Conservation (phyloP, 2,113 vertebrate genomes). For the Pithys albifrons region DNA sequence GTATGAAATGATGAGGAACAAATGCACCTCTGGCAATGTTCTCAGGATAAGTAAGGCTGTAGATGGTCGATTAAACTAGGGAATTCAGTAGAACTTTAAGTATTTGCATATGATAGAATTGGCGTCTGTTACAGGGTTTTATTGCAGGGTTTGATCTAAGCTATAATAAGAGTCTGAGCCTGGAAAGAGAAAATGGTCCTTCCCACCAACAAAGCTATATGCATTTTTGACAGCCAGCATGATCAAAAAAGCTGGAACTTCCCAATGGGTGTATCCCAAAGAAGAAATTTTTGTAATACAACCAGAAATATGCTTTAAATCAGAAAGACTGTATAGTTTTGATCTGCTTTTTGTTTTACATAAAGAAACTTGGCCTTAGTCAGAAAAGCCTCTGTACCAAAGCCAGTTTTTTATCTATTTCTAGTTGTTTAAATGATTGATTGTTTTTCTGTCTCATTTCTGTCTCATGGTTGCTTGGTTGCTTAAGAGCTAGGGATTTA, state of each 20-base stretch:
- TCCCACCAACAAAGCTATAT: constrained; percentile 1
- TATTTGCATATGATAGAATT: constrained; percentile 10
- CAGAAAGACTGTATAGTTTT: background rate
- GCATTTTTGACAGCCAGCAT: constrained; percentile 6
- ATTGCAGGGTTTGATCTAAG: constrained; percentile 35
- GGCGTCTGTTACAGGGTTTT: background rate
- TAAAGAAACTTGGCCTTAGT: background rate
- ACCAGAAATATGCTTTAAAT: constrained; percentile 22
- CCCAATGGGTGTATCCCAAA: constrained; percentile 8
- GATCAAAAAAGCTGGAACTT: constrained; percentile 18
- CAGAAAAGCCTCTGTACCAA: background rate
- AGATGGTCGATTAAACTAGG: background rate
- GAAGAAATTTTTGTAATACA: background rate
- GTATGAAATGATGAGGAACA: background rate
- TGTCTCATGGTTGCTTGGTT: background rate
- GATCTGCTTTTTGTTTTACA: background rate
- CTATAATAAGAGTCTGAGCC: background rate
- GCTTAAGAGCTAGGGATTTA: background rate
- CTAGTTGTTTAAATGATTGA: background rate
- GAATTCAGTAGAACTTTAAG: constrained; percentile 1
- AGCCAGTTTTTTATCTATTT: background rate
- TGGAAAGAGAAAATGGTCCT: constrained; percentile 14
- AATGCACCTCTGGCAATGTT: background rate
- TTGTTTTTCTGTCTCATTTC: background rate
- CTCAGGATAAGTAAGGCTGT: background rate